Base-by-base conservation (phyloP, 2,888 invertebrate species). In the Ganaspis brasiliensis region DNA sequence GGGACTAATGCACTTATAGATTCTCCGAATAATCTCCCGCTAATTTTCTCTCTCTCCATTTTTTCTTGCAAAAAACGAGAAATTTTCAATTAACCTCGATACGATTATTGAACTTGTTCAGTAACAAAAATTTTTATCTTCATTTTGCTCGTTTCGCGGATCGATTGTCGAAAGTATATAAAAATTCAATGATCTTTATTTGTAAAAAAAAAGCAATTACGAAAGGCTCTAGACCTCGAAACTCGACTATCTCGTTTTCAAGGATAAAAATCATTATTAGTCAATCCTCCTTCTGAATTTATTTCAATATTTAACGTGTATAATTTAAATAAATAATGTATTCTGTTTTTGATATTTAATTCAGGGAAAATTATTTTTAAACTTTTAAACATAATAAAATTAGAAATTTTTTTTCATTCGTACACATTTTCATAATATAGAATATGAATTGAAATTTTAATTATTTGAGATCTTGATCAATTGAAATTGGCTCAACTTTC, bases 121-220 rank as follows among this genome's bases (percentile, higher is more conserved):
- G 40, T 12, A 63, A 40, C 14, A 40, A 40, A 63, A 40, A 21
- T 63, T 37, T 14, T 40, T 14, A 63, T 24, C 21, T 19, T 6
- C 16, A 21, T 21, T 14, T 4, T 9, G 12, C n/a, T 45, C 19
- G 61, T 37, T 57, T 26, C 57, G n/a, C 1, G 26, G n/a, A 26
- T 26, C 12, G 14, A 31, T n/a, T 59, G 31, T 59, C 9, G 59
- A 59, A 59, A 59, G 59, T 59, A n/a, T 26, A n/a, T n/a, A n/a
- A n/a, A 59, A 21, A 19, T 6, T 59, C 31, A 14, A 59, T 31
- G 56, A 3, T 14, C 12, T 24, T 24, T 14, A 24, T 12, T 56
- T 56, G 10, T 56, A 56, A 24, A 10, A 56, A 56, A 9, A 56
- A 56, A 19, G 31, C 2, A 21, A 21, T 55, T 55, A 21, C 55